Conservation (phyloP, 2,797 vertebrate species). For the Argyrosomus regius region DNA sequence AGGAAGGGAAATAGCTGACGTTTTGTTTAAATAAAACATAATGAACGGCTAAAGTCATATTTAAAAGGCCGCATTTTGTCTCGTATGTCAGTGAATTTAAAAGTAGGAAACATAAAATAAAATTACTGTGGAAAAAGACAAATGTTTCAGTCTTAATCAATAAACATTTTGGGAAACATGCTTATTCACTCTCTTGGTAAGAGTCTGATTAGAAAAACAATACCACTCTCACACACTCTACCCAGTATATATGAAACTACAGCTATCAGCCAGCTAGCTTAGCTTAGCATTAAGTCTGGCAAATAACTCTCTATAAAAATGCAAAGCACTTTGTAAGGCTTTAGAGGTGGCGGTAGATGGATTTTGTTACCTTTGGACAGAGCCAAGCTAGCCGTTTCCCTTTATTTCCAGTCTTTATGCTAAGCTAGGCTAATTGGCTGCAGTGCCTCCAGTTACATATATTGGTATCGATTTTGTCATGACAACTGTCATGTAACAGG, state of each 20-base stretch:
- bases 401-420: neutral
- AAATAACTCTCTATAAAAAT: too few species aligned
- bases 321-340: neutral
- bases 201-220: neutral
- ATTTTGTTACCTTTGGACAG: neutral
- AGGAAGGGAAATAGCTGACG: constrained; percentile 63
- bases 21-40: constrained; percentile 53
- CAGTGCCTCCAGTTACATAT: neutral
- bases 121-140: neutral
- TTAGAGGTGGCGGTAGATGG: neutral
- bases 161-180: neutral
- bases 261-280: constrained; percentile 1
- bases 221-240: neutral
- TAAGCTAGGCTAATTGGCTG: constrained; percentile 9
- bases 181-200: neutral
- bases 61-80: constrained; percentile 9
- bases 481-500: neutral
- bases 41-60: constrained; percentile 28
- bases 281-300: constrained; percentile 8
- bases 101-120: neutral
- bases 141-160: neutral
- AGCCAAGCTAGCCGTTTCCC: neutral
- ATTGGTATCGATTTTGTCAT: neutral
- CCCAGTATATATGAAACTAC: constrained; percentile 13
- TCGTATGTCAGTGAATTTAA: constrained; percentile 1